Base-by-base conservation (phyloP, 2,113 vertebrate species). In the Archilochus colubris region DNA sequence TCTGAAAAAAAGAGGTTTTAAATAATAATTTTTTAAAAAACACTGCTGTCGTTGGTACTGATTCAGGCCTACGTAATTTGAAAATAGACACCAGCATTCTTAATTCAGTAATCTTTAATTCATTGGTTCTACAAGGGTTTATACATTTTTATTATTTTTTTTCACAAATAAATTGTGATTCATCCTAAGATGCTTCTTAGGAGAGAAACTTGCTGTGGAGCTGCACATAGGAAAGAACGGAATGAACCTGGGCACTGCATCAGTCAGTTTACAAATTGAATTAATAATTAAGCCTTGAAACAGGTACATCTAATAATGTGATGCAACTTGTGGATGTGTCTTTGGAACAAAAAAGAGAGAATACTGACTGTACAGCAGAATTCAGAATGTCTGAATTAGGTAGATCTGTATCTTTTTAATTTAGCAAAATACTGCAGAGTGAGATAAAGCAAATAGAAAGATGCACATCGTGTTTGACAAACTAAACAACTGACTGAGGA, bases 331-430 rank as follows among this genome's bases (percentile, higher is more conserved):
- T 81, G 51, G n/a, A 83, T 86, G 36, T 84, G 38, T 83, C 86
- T 88, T 88, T 82, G 75, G 59, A 94, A 74, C 30, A 59, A 95
- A 89, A 90, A 86, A 70, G 28, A 79, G 70, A 36, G 72, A 91
- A 89, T 91, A 61, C 25, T 91, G 93, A 90, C 63, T 67, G 76
- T 92, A 40, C 94, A 93, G 95, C 94, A 86, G n/a, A 95, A 95
- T 67, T 78, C 79, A 86, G 55, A 78, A 91, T 91, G 85, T 93
- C 91, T 94, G 89, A 74, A 95, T 94, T 89, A 89, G 87, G 78
- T 66, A 94, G 95, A 95, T 97, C 59, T 1, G 2, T 93, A 92
- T 97, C 95, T 94, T 78, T 89, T 95, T 95, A 95, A 95, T 97
- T 95, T 95, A 36, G 82, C 70, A 91, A 93, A 95, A 91, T 83